These are phyloP conservation scores for Reticulitermes lucifugus DNA, from an alignment of 2,888 invertebrate species.

Conservation along the genomic window DNA sequence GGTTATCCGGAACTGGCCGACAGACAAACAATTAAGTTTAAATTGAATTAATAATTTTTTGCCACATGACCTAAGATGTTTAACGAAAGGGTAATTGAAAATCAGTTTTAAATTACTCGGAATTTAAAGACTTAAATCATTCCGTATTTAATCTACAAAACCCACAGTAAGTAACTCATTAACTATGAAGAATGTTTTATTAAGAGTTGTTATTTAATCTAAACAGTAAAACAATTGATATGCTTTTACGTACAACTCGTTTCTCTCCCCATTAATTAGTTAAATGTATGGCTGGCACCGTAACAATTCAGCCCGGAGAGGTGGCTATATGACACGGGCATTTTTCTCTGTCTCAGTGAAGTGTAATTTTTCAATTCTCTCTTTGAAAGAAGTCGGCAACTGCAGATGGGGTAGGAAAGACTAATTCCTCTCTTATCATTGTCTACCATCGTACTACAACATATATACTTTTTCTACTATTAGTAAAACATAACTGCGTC, in stretches of 20 bases:
- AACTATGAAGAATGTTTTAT: too few species aligned
- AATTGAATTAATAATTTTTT: too few species aligned
- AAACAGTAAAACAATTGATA: not conserved
- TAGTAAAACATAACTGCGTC: not conserved
- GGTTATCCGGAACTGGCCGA: too few species aligned
- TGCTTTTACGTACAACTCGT: not conserved
- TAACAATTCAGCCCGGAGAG: not conserved
- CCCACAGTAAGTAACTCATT: too few species aligned
- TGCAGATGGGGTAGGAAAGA: not conserved
- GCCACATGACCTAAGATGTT: too few species aligned
- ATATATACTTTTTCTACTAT: not conserved
- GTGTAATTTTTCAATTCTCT: not conserved
- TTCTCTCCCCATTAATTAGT: not conserved
- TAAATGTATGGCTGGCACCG: not conserved
- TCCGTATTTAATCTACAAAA: too few species aligned
- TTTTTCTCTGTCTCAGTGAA: not conserved
- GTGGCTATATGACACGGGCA: not conserved
- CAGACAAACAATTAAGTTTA: too few species aligned
- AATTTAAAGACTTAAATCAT: too few species aligned
- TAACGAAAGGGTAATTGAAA: too few species aligned
- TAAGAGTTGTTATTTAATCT: too few species aligned
- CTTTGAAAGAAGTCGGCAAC: not conserved
- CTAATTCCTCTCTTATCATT: not conserved
- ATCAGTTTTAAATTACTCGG: too few species aligned
- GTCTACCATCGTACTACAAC: not conserved